Percentiles rank a stretch among this genome's conserved stretches.
phyloP scores from a whole-genome alignment of 2,113 vertebrate genomes.

The Scomber scombrus region DNA sequence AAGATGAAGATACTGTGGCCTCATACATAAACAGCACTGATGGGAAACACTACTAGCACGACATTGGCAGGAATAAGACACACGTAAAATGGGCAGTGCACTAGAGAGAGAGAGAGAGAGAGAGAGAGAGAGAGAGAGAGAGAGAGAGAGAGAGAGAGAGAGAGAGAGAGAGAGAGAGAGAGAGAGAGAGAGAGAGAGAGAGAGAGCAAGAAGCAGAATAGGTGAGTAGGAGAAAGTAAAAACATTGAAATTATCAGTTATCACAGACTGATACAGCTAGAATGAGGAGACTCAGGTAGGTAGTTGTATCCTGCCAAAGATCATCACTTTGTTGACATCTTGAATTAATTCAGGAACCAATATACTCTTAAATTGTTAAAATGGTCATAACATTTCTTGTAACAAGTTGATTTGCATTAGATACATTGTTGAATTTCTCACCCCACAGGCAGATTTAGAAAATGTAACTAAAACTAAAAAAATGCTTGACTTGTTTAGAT shows the following conservation, averaged over 20 bases:
- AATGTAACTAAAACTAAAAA: too few relatives aligned
- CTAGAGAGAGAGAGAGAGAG: not conserved
- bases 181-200: not conserved
- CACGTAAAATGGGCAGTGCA: not conserved
- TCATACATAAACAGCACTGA: slow-evolving; percentile 29
- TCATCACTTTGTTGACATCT: not conserved
- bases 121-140: not conserved
- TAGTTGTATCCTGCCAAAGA: not conserved
- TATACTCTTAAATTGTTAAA: not conserved
- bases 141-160: not conserved
- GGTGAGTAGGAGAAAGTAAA: not conserved
- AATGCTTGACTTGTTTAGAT: not conserved
- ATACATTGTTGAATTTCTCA: not conserved
- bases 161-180: too few relatives aligned
- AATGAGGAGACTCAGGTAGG: too few relatives aligned
- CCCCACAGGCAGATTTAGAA: too few relatives aligned
- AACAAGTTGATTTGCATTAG: not conserved
- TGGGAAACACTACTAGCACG: not conserved
- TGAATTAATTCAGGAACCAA: not conserved
- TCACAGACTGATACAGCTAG: too few relatives aligned
- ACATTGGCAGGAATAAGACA: not conserved
- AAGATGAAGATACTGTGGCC: slow-evolving; percentile 16
- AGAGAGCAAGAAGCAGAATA: not conserved
- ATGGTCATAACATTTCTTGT: not conserved
- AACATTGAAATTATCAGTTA: too few relatives aligned